Evolutionary conservation across 2,888 invertebrate species (phyloP).

Genomic region (Hecatera dysodea): DNA sequence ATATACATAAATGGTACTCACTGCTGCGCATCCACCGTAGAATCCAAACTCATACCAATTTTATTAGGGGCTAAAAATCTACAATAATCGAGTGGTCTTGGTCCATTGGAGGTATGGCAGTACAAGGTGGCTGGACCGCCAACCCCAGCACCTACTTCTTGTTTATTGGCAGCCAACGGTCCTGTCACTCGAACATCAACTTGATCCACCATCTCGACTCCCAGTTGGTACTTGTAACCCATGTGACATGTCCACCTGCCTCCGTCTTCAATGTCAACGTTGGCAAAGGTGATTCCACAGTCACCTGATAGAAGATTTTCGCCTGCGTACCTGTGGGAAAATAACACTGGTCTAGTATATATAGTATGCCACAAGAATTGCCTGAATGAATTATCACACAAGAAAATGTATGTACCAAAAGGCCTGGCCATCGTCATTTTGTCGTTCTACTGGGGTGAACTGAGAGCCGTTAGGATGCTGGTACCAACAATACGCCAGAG

Average conservation of each 20-base stretch:
- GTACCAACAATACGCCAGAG: constrained; percentile 87
- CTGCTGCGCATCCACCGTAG: constrained; percentile 80
- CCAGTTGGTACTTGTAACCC: constrained; percentile 79
- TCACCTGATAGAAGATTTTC: constrained; percentile 84
- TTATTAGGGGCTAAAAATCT: constrained; percentile 83
- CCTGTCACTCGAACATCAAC: constrained; percentile 85
- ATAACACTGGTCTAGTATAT: background rate
- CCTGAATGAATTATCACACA: background rate
- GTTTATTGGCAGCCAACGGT: constrained; percentile 80
- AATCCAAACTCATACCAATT: constrained; percentile 84
- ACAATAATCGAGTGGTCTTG: constrained; percentile 85
- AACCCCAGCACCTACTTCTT: constrained; percentile 67
- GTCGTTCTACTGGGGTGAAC: constrained; percentile 77
- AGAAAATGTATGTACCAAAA: constrained; percentile 78
- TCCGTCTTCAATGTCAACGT: constrained; percentile 75
- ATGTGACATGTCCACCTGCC: constrained; percentile 89
- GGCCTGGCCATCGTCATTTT: constrained; percentile 68
- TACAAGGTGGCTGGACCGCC: constrained; percentile 77
- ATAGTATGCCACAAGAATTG: background rate
- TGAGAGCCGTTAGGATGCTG: constrained; percentile 85
- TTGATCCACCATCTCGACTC: constrained; percentile 79
- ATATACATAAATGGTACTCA: constrained; percentile 69
- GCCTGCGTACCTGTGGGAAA: constrained; percentile 81
- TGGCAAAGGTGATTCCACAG: constrained; percentile 84
- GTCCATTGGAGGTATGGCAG: constrained; percentile 85